phyloP scores from a whole-genome alignment of 2,888 invertebrate species.

The Apodemia hepburni region DNA sequence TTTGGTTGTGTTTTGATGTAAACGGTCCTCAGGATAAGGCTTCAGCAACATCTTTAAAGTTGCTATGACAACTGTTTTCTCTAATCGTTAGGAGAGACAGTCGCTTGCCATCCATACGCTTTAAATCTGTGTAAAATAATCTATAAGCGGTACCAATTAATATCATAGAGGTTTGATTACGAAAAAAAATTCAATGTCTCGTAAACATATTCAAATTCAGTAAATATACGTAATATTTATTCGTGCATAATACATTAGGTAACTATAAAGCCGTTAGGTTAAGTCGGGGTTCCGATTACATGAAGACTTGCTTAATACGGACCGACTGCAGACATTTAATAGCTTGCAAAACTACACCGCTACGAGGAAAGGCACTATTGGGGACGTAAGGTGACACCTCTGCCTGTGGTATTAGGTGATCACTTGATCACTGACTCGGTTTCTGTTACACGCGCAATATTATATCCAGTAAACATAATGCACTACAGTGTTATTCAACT shows the following conservation, averaged over 20 bases:
- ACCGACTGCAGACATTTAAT: conserved; percentile 69
- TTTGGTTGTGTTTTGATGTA: too few relatives aligned
- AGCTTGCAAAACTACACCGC: conserved; percentile 67
- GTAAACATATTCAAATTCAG: background rate
- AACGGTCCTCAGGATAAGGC: too few relatives aligned
- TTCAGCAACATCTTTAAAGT: too few relatives aligned
- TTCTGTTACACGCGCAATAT: conserved; percentile 23
- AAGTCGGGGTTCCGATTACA: conserved; percentile 65
- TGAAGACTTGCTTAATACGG: conserved; percentile 68
- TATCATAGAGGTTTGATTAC: too few relatives aligned
- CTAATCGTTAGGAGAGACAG: too few relatives aligned
- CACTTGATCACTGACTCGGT: conserved; percentile 31
- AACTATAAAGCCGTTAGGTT: conserved; percentile 58
- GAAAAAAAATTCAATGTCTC: background rate
- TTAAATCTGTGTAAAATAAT: too few relatives aligned
- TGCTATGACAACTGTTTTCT: too few relatives aligned
- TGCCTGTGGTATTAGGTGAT: conserved; percentile 50
- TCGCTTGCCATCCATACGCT: too few relatives aligned
- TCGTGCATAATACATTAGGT: conserved; percentile 61
- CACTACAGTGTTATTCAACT: background rate
- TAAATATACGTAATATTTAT: conserved; percentile 40
- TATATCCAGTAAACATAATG: conserved; percentile 13
- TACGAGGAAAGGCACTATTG: conserved; percentile 65
- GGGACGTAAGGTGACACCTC: conserved; percentile 71
- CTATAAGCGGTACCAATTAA: too few relatives aligned